A percentile compares a stretch with the other conserved stretches of the same genome.
Conservation (phyloP, 2,888 invertebrate genomes). For the Galerucella pusilla region DNA sequence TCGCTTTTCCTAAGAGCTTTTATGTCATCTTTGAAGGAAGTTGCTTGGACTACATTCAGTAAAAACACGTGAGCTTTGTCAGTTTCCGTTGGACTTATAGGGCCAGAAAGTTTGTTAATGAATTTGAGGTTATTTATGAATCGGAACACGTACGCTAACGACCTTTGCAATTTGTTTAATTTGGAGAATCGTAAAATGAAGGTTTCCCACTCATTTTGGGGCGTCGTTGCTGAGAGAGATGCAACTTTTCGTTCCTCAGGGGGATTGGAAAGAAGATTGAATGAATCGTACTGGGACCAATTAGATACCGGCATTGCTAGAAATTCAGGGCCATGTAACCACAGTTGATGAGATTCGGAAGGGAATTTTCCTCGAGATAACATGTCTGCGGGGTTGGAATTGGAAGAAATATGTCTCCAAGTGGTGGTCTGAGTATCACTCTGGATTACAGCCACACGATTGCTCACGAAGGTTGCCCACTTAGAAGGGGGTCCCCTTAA, state of each 20-base stretch:
- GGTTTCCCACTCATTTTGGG: not conserved
- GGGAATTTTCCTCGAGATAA: not conserved
- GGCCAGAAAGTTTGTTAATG: not conserved
- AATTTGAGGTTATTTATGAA: not conserved
- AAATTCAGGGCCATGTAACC: slow-evolving; percentile 1
- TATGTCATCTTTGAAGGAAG: slow-evolving; percentile 8
- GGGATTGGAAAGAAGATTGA: not conserved
- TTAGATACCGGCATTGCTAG: not conserved
- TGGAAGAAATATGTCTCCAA: not conserved
- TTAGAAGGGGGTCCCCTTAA: slow-evolving; percentile 1
- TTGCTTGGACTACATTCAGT: not conserved
- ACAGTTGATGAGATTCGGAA: not conserved
- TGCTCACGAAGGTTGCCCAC: slow-evolving; percentile 4
- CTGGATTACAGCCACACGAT: slow-evolving; percentile 6
- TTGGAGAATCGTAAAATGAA: slow-evolving; percentile 5
- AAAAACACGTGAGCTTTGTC: not conserved
- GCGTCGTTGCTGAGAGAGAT: not conserved
- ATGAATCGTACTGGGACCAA: not conserved
- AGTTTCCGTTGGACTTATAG: not conserved
- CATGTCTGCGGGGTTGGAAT: not conserved
- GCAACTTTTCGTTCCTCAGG: not conserved
- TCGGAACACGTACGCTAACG: not conserved
- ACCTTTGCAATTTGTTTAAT: slow-evolving; percentile 2
- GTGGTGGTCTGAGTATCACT: slow-evolving; percentile 1
- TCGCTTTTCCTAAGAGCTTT: not conserved